Conservation (phyloP, 1,140 invertebrate species). For the Leucophenga varia region DNA sequence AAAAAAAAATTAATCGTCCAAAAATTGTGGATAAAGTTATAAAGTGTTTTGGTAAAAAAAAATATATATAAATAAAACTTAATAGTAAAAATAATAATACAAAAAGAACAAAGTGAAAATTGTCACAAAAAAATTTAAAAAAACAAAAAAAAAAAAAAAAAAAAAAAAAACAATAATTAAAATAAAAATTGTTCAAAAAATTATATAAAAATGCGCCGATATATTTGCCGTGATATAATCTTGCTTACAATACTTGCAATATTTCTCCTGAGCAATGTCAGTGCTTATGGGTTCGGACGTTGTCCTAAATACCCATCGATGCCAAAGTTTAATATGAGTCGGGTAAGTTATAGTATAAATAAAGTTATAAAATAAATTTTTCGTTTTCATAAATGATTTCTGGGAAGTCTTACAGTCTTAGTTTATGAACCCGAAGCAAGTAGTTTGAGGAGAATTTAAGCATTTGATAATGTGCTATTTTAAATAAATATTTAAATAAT, state of each 20-base stretch:
- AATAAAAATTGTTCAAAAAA: too few relatives aligned
- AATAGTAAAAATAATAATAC: constrained; percentile 16
- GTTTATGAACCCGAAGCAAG: too few relatives aligned
- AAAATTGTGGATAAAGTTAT: too few relatives aligned
- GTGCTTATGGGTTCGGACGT: constrained; percentile 59
- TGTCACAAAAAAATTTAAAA: constrained; percentile 12
- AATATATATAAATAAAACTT: constrained; percentile 15
- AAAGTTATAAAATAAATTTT: too few relatives aligned
- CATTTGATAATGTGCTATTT: too few relatives aligned
- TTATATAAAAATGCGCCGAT: too few relatives aligned
- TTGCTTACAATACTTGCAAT: constrained; percentile 24
- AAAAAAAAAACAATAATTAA: constrained; percentile 21
- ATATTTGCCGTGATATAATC: constrained; percentile 21
- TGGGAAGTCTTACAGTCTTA: too few relatives aligned
- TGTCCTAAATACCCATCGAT: constrained; percentile 64
- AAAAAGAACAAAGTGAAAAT: constrained; percentile 20
- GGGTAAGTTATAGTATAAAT: constrained; percentile 59
- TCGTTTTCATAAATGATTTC: too few relatives aligned
- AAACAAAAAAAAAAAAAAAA: constrained; percentile 7
- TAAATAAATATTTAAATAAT: too few relatives aligned
- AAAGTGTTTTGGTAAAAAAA: constrained; percentile 22
- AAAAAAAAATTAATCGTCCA: too few relatives aligned
- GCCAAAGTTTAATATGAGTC: constrained; percentile 63
- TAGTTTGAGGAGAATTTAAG: too few relatives aligned
- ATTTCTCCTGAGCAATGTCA: constrained; percentile 19